Percentiles rank a stretch among this genome's conserved stretches.
phyloP scores from a whole-genome alignment of 2,797 vertebrate genomes.

The Clarias platycephalus region DNA sequence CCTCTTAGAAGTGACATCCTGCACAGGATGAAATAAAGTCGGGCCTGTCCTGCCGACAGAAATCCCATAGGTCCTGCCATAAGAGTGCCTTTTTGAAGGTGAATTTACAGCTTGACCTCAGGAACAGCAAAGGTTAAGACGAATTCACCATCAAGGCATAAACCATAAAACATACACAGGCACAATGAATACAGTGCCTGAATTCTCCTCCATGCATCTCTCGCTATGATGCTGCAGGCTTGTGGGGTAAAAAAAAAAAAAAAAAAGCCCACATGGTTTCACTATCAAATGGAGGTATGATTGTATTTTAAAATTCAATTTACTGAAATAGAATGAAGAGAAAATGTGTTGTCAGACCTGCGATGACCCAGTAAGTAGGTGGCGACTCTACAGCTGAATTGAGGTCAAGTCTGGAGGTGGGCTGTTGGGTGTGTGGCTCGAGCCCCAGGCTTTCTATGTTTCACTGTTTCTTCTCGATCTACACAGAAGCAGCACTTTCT shows the following conservation, averaged over 20 bases:
- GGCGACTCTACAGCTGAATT: conserved; percentile 48
- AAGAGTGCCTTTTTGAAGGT: conserved; percentile 56
- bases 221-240: conserved; percentile 15
- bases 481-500: conserved; percentile 21
- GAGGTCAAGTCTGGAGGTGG: conserved; percentile 50
- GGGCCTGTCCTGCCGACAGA: conserved; percentile 49
- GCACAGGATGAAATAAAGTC: conserved; percentile 56
- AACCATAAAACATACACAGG: conserved; percentile 44
- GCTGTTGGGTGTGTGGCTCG: conserved; percentile 35
- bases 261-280: conserved; percentile 46
- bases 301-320: conserved; percentile 62
- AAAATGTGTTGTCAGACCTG: conserved; percentile 54
- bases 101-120: conserved; percentile 59
- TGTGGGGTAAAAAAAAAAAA: conserved; percentile 20
- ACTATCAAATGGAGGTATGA: conserved; percentile 52
- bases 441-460: conserved; percentile 34
- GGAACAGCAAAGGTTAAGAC: conserved; percentile 54
- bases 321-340: conserved; percentile 56
- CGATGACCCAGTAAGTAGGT: conserved; percentile 45
- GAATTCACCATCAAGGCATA: conserved; percentile 49
- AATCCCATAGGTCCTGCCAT: conserved; percentile 54
- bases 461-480: conserved; percentile 19
- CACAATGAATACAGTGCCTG: conserved; percentile 29
- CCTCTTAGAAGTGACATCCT: conserved; percentile 54
- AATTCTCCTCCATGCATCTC: conserved; percentile 6